phyloP scores from a whole-genome alignment of 2,888 invertebrate species.

The Drosophila affinis region DNA sequence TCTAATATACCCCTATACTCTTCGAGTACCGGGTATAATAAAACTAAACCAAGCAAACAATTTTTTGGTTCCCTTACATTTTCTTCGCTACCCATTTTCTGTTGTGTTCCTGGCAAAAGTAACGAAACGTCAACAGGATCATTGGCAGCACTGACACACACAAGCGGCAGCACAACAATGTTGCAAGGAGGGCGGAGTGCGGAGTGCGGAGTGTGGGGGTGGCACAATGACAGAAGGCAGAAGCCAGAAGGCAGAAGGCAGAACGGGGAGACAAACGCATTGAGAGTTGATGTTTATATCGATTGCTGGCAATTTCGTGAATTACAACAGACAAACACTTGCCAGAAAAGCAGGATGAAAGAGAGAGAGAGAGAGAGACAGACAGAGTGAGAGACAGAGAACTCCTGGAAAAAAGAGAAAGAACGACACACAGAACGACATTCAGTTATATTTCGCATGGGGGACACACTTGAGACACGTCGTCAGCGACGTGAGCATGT shows the following conservation, averaged over 20 bases:
- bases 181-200: conserved; percentile 3
- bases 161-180: conserved; percentile 36
- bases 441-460: conserved; percentile 8
- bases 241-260: not conserved
- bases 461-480: conserved; percentile 61
- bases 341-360: not conserved
- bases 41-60: conserved; percentile 45
- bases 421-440: not conserved
- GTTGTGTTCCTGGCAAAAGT: conserved; percentile 25
- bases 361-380: not conserved
- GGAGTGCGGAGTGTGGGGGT: too few species aligned
- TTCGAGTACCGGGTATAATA: too few species aligned
- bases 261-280: conserved; percentile 45
- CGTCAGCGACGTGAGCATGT: conserved; percentile 64
- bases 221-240: too few species aligned
- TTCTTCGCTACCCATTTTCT: not conserved
- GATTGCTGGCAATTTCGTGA: conserved; percentile 75
- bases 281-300: conserved; percentile 76
- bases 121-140: conserved; percentile 73
- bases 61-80: conserved; percentile 20
- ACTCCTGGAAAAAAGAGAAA: conserved; percentile 5
- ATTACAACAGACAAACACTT: conserved; percentile 62
- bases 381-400: not conserved
- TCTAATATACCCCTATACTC: too few species aligned
- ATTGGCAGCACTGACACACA: conserved; percentile 50